These are phyloP conservation scores for Drosophila yakuba DNA, from an alignment of 1,140 invertebrate species.

Conservation along the genomic window DNA sequence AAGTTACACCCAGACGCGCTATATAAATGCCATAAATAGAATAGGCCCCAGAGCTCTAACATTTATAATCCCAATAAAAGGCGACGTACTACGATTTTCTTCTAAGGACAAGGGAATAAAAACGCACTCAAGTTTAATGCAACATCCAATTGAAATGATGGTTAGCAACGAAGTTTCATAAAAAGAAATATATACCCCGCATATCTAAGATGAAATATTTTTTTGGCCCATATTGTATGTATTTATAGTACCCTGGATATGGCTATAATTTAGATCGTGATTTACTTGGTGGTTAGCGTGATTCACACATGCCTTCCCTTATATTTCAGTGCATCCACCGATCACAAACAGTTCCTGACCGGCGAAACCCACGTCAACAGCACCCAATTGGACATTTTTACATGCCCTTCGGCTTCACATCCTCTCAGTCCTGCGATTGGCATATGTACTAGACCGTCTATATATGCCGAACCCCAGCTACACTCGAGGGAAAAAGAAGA, in stretches of 20 bases:
- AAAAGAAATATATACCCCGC: no score
- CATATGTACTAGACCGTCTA: conserved; percentile 15
- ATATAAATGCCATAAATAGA: conserved; percentile 37
- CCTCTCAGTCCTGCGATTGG: conserved; percentile 14
- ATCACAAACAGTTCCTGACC: conserved; percentile 6
- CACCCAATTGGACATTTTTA: conserved; percentile 4
- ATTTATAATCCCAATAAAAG: conserved; percentile 31
- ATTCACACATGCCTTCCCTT: no score
- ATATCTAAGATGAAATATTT: no score
- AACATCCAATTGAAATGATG: background rate
- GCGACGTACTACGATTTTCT: background rate
- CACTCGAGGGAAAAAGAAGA: background rate
- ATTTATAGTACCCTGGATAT: no score
- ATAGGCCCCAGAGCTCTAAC: conserved; percentile 20
- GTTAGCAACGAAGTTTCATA: no score
- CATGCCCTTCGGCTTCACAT: conserved; percentile 25
- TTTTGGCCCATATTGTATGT: background rate
- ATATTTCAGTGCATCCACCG: background rate
- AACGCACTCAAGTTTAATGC: conserved; percentile 10
- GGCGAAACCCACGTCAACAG: background rate
- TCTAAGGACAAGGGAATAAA: conserved; percentile 1
- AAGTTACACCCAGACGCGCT: conserved; percentile 35
- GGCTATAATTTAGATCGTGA: no score
- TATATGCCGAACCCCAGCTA: conserved; percentile 15
- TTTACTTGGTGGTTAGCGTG: no score